These are phyloP conservation scores for Barbus barbus DNA, from an alignment of 2,113 vertebrate species.

Conservation along the genomic window DNA sequence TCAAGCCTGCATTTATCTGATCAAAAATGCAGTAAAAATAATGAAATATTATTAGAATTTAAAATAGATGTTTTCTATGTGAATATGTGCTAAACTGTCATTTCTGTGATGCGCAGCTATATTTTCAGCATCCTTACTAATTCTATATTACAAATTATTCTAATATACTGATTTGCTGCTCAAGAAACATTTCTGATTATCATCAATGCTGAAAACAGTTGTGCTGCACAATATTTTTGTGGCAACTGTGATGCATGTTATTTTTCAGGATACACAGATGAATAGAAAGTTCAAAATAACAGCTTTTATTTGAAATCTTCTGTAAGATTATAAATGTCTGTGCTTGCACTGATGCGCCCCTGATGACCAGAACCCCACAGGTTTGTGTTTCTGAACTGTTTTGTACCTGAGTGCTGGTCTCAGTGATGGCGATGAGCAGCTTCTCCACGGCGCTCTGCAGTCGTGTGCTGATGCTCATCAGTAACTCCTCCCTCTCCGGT, in stretches of 20 bases:
- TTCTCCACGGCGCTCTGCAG: slow-evolving; percentile 89
- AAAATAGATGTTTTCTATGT: not conserved
- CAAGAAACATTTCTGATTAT: not conserved
- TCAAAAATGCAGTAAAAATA: not conserved
- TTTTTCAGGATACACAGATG: too few relatives aligned
- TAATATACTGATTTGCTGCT: not conserved
- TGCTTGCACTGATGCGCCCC: too few relatives aligned
- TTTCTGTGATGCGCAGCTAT: not conserved
- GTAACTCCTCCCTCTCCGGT: slow-evolving; percentile 79
- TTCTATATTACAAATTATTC: too few relatives aligned
- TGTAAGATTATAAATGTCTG: too few relatives aligned
- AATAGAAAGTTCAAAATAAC: too few relatives aligned
- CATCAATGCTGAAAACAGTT: not conserved
- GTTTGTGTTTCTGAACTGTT: too few relatives aligned
- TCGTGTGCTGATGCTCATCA: slow-evolving; percentile 83
- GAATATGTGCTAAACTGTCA: not conserved
- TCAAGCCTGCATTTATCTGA: not conserved
- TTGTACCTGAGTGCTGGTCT: slow-evolving; percentile 87
- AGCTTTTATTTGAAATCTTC: too few relatives aligned
- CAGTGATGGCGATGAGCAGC: slow-evolving; percentile 86
- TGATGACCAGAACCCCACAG: too few relatives aligned
- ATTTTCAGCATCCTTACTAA: not conserved
- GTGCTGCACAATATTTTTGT: too few relatives aligned
- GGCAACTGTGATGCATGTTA: too few relatives aligned
- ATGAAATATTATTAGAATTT: fast-evolving